Base-by-base conservation (phyloP, 2,797 vertebrate species). In the Petrocephalus sullivani region DNA sequence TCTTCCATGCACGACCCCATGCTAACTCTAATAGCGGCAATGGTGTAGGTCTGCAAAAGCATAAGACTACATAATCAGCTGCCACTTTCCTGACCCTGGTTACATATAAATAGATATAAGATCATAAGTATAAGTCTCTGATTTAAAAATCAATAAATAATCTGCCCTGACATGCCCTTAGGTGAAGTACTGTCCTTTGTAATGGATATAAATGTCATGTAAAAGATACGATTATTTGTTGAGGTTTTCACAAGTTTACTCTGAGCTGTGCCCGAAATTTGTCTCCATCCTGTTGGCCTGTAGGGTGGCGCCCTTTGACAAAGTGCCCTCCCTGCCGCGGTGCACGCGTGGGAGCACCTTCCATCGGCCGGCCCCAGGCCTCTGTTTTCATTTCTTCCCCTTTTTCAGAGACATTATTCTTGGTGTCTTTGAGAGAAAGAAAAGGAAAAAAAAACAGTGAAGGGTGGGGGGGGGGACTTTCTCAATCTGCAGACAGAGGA, bases 341-440 rank as follows among this genome's bases (percentile, higher is more conserved):
- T 83, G 71, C 61, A 37, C 58, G 89, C 14, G 90, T 91, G 56
- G 90, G 91, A 88, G 88, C 87, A 89, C 88, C 89, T 78, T n/a
- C 88, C 85, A 86, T 89, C 89, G 88, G 87, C 88, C 86, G 83
- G 89, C 92, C 91, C 92, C 89, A 91, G 92, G 93, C 81, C 60
- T 90, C 91, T 94, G 92, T 92, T 95, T 94, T 93, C 94, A 86
- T 93, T 94, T 94, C 91, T 90, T 94, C 92, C 92, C 91, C 92
- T 94, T 95, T 95, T 91, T 92, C 93, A 90, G 93, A 96, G 95
- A 94, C 93, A 91, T 96, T 96, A 94, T 95, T 92, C 87, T 94
- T 95, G 94, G 92, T 95, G 93, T 93, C 95, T 96, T 95, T 95
- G 75, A 57, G n/a, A 60, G 56, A 83, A 87, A 81, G 41, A 81